Conservation (phyloP, 2,113 vertebrate genomes). For the Miniopterus natalensis region DNA sequence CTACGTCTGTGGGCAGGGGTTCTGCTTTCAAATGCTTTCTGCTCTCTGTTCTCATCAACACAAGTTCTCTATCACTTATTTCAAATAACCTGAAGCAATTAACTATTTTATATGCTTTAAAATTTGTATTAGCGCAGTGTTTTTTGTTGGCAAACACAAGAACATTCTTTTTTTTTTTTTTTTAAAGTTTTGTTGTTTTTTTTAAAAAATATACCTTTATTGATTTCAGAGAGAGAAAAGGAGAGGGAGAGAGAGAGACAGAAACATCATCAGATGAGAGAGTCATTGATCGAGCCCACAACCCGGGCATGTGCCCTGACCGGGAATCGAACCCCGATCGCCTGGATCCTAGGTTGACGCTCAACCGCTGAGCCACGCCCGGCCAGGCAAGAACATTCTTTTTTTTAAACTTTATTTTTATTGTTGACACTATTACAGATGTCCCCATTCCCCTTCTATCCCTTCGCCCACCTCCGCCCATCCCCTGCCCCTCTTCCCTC, state of each 20-base stretch:
- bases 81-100: slow-evolving; percentile 26
- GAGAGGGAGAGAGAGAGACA: too few species aligned
- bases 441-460: neutral
- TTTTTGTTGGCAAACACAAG: neutral
- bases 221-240: too few species aligned
- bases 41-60: neutral
- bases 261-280: too few species aligned
- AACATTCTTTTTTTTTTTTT: neutral
- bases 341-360: too few species aligned
- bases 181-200: neutral
- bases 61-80: neutral
- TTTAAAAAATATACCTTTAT: too few species aligned
- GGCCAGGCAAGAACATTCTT: neutral
- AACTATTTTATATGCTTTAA: neutral
- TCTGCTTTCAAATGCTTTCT: neutral
- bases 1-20: neutral
- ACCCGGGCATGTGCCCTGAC: too few species aligned
- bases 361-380: too few species aligned
- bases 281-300: too few species aligned
- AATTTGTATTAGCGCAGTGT: neutral
- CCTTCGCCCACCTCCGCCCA: neutral
- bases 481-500: neutral
- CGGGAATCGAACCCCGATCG: too few species aligned
- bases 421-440: neutral
- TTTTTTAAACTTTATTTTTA: neutral